Percentiles rank a stretch among this genome's conserved stretches.
Evolutionary conservation across 2,888 invertebrate genomes (phyloP).

Genomic region (Orthosia gothica): DNA sequence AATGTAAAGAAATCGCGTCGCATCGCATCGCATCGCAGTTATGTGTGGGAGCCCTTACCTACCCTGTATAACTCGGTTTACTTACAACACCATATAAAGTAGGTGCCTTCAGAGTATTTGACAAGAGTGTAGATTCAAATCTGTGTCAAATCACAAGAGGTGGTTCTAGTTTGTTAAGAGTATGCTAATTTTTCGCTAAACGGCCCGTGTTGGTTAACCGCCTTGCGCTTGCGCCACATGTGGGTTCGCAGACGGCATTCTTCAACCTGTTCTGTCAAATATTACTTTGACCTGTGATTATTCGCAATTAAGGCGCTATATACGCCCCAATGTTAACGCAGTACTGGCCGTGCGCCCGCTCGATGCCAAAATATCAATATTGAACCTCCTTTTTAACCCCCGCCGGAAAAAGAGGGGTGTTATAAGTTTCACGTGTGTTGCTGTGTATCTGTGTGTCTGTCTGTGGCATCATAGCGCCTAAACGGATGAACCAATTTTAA

Average conservation of each 20-base stretch:
- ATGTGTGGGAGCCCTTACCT: no score
- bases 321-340: no score
- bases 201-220: conserved; percentile 34
- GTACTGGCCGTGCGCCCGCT: no score
- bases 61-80: not conserved
- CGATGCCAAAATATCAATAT: no score
- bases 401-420: no score
- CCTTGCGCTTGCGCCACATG: conserved; percentile 45
- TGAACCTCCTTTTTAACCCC: no score
- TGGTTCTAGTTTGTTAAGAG: conserved; percentile 9
- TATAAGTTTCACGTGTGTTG: no score
- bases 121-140: conserved; percentile 30
- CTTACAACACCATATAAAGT: not conserved
- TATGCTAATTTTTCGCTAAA: conserved; percentile 57
- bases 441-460: no score
- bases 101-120: conserved; percentile 3
- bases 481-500: no score
- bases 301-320: conserved; percentile 6
- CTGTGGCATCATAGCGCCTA: no score
- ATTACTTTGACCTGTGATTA: not conserved
- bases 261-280: conserved; percentile 23
- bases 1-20: no score
- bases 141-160: conserved; percentile 46
- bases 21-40: no score
- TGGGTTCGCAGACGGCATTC: conserved; percentile 23